Base-by-base conservation (phyloP, 2,797 vertebrate genomes). In the Eulemur rubriventer region DNA sequence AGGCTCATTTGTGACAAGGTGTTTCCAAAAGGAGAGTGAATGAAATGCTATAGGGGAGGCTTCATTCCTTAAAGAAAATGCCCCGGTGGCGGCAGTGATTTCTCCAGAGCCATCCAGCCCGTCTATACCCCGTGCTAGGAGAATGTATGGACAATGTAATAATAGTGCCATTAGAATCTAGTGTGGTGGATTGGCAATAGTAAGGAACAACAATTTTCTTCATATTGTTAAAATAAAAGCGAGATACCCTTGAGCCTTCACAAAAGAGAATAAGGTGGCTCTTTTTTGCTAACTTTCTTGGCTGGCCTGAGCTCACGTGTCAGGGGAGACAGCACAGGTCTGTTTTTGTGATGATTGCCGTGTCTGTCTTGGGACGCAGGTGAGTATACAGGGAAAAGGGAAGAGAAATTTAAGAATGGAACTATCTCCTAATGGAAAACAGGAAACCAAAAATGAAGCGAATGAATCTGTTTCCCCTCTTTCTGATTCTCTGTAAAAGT, bases 1-100 rank as follows among this genome's bases (percentile, higher is more conserved):
- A 89, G 57, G 26, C 33, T 93, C 82, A 11, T 72, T 96, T 33
- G 70, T 55, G 90, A 43, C 83, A 87, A 24, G 24, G 41, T 84
- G 33, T 97, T 98, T 88, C 94, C 69, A 41, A 69, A 78, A 87
- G 35, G n/a, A 72, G 89, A 88, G 48, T 9, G 14, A 33, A 17
- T 94, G 75, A 88, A 90, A 78, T 96, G 91, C 18, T 95, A 1
- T 28, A 5, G 17, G 63, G 35, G 3, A 65, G 1, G 11, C 41
- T 96, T 92, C 55, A 1, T 13, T 84, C 22, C n/a, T 18, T 46
- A 2, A 10, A 1, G 88, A 73, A 84, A 59, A 59, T 72, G 33
- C 72, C 33, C 72, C 11, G 46, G 24, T 78, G 18, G 18, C 0
- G 28, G 33, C 94, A 0, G 11, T 75, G 11, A 46, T 92, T 91